Evolutionary conservation across 2,888 invertebrate species (phyloP).

Genomic region (Caenorhabditis sp.): DNA sequence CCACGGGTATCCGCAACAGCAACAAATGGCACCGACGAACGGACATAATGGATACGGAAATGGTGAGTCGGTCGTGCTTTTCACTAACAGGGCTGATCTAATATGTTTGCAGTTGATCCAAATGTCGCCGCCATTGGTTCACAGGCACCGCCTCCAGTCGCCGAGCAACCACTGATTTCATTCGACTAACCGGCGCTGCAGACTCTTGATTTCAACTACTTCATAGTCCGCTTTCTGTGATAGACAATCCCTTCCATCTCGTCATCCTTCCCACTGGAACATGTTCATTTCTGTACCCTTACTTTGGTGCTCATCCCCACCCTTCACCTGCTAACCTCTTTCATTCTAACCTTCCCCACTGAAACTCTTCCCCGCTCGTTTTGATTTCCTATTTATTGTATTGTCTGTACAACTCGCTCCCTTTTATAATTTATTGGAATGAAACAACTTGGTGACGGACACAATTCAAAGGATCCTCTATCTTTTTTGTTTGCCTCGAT

Average conservation of each 20-base stretch:
- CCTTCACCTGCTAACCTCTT: conserved; percentile 2
- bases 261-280: neutral
- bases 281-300: conserved; percentile 1
- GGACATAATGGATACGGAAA: conserved; percentile 50
- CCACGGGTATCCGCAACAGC: conserved; percentile 22
- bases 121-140: conserved; percentile 13
- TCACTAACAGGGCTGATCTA: conserved; percentile 5
- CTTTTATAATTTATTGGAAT: conserved; percentile 37
- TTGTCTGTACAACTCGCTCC: conserved; percentile 48
- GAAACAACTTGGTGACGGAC: conserved; percentile 44
- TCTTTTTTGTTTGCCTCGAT: conserved; percentile 16
- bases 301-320: conserved; percentile 22
- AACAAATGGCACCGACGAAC: conserved; percentile 21
- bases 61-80: conserved; percentile 10
- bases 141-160: conserved; percentile 24
- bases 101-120: conserved; percentile 36
- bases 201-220: neutral
- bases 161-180: conserved; percentile 63
- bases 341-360: conserved; percentile 1
- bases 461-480: neutral
- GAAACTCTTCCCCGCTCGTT: neutral
- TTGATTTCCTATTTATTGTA: conserved; percentile 34
- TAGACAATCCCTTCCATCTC: conserved; percentile 12
- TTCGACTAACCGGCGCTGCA: conserved; percentile 52
- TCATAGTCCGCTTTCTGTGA: conserved; percentile 34